Evolutionary conservation across 2,113 vertebrate species (phyloP).

Genomic region (Hipposideros armiger): DNA sequence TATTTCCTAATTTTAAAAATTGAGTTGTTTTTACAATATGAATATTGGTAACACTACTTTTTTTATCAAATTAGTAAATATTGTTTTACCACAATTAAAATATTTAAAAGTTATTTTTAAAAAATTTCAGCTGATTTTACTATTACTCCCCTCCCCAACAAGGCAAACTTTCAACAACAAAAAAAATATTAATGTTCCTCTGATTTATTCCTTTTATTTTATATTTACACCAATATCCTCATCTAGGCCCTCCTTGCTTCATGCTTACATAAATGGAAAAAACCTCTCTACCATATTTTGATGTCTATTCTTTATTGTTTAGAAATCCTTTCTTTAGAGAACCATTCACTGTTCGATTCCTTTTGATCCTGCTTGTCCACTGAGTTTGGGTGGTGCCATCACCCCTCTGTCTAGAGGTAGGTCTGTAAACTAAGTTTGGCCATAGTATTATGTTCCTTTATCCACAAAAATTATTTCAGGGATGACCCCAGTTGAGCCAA

Average conservation of each 20-base stretch:
- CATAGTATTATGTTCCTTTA: neutral
- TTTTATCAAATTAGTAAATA: conserved; percentile 5
- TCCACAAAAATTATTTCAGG: neutral
- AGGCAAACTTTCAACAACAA: conserved; percentile 42
- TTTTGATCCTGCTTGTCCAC: neutral
- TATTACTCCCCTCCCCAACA: neutral
- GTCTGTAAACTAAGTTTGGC: neutral
- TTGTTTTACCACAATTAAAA: neutral
- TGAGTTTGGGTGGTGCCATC: neutral
- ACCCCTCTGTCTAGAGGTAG: neutral
- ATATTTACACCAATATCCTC: neutral
- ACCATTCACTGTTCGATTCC: neutral
- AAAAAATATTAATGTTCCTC: neutral
- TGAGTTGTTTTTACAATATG: neutral
- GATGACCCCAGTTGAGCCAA: neutral
- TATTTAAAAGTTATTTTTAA: neutral
- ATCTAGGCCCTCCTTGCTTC: neutral
- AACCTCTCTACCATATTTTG: neutral
- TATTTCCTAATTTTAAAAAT: conserved; percentile 33
- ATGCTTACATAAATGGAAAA: neutral
- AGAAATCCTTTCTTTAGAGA: conserved; percentile 49
- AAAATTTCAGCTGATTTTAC: neutral
- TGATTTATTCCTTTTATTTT: conserved; percentile 29
- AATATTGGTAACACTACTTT: neutral
- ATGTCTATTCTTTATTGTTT: conserved; percentile 32